Conservation (phyloP, 1,140 invertebrate species). For the Dendroctonus ponderosae region DNA sequence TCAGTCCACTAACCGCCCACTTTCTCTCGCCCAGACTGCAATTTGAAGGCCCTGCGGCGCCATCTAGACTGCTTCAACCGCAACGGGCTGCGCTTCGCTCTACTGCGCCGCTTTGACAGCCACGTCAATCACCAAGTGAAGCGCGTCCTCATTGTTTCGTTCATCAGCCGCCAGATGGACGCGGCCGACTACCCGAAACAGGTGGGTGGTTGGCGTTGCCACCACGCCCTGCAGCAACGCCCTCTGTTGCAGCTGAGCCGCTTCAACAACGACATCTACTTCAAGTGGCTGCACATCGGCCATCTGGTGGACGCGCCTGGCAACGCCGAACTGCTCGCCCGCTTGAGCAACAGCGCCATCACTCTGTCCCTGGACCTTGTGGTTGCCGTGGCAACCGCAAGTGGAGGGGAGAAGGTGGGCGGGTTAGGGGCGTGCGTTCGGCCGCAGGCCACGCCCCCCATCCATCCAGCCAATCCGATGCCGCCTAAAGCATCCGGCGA, state of each 20-base stretch:
- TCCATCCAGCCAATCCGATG: not conserved
- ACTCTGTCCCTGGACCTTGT: not conserved
- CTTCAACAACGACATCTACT: constrained; percentile 1
- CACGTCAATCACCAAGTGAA: not conserved
- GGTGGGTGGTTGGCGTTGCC: not conserved
- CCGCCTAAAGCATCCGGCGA: not conserved
- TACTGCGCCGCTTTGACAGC: not conserved
- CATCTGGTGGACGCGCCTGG: not conserved
- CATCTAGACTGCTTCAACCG: constrained; percentile 4
- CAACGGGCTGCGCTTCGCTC: not conserved
- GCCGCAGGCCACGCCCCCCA: too few relatives aligned
- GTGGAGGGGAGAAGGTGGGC: too few relatives aligned
- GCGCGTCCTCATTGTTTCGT: constrained; percentile 4
- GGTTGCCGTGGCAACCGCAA: not conserved
- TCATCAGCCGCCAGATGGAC: not conserved
- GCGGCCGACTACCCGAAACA: not conserved
- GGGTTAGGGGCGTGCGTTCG: too few relatives aligned
- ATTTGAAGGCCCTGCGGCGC: not conserved
- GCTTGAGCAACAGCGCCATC: constrained; percentile 7
- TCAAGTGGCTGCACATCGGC: constrained; percentile 9
- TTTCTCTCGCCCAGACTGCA: constrained; percentile 4
- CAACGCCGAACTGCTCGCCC: not conserved
- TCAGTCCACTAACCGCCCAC: too few relatives aligned
- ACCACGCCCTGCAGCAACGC: not conserved
- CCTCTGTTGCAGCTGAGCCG: constrained; percentile 3